Percentiles rank a stretch among this genome's conserved stretches.
Evolutionary conservation across 2,888 invertebrate genomes (phyloP).

Genomic region (Oscheius myriophilus): DNA sequence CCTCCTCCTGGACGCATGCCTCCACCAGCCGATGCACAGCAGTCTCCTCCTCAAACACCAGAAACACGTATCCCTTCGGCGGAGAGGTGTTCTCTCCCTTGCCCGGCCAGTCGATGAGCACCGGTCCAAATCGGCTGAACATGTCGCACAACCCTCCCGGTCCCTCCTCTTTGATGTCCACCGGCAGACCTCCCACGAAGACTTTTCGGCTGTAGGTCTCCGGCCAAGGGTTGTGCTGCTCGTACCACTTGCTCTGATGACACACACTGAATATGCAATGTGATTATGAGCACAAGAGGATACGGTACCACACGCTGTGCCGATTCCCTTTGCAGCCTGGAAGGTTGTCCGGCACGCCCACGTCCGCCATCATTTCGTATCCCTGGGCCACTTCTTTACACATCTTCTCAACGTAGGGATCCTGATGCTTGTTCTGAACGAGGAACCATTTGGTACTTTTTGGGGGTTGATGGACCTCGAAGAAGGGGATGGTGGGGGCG

Average conservation of each 20-base stretch:
- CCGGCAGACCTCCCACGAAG: conserved; percentile 96
- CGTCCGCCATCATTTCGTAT: background rate
- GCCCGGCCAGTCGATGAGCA: conserved; percentile 4
- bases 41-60: conserved; percentile 86
- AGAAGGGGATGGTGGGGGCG: too few relatives aligned
- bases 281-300: too few relatives aligned
- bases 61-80: conserved; percentile 74
- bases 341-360: background rate
- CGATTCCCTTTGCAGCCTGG: background rate
- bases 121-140: conserved; percentile 13
- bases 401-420: background rate
- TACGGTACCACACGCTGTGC: too few relatives aligned
- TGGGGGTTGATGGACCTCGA: too few relatives aligned
- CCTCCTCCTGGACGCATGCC: conserved; percentile 93
- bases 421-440: too few relatives aligned
- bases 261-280: too few relatives aligned
- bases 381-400: background rate
- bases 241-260: conserved; percentile 8
- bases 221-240: conserved; percentile 1
- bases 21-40: conserved; percentile 96
- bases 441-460: too few relatives aligned
- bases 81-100: background rate
- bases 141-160: background rate
- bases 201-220: conserved; percentile 83
- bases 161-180: conserved; percentile 91